Evolutionary conservation across 2,888 invertebrate species (phyloP).

Genomic region (Gerris lacustris): DNA sequence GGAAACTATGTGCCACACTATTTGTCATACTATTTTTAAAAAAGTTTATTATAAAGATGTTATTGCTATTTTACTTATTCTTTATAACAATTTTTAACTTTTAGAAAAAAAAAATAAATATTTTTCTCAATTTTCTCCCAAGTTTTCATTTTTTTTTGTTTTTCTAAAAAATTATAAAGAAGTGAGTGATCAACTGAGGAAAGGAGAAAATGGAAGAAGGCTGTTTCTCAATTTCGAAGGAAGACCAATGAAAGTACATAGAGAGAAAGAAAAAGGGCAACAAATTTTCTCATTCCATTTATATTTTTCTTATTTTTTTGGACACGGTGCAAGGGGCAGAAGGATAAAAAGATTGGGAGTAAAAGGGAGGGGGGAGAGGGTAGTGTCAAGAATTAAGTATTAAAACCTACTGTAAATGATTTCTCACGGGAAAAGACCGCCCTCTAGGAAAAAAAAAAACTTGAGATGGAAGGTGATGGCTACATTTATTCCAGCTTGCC

Average conservation of each 20-base stretch:
- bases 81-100: too few species aligned
- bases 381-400: conserved; percentile 1
- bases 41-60: too few species aligned
- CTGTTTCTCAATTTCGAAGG: neutral
- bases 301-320: neutral
- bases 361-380: neutral
- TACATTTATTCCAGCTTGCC: too few species aligned
- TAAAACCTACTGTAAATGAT: conserved; percentile 1
- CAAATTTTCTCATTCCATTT: neutral
- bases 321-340: neutral
- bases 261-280: neutral
- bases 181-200: neutral
- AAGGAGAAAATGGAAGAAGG: neutral
- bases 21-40: too few species aligned
- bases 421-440: neutral
- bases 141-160: too few species aligned
- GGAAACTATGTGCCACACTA: too few species aligned
- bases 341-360: neutral
- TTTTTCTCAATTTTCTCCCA: too few species aligned
- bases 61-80: too few species aligned
- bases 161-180: too few species aligned
- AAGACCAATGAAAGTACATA: neutral
- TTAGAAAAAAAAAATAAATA: too few species aligned
- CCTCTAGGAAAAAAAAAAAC: too few species aligned
- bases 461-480: too few species aligned